These are phyloP conservation scores for Orthosia gothica DNA, from an alignment of 2,888 invertebrate genomes.

Conservation along the genomic window DNA sequence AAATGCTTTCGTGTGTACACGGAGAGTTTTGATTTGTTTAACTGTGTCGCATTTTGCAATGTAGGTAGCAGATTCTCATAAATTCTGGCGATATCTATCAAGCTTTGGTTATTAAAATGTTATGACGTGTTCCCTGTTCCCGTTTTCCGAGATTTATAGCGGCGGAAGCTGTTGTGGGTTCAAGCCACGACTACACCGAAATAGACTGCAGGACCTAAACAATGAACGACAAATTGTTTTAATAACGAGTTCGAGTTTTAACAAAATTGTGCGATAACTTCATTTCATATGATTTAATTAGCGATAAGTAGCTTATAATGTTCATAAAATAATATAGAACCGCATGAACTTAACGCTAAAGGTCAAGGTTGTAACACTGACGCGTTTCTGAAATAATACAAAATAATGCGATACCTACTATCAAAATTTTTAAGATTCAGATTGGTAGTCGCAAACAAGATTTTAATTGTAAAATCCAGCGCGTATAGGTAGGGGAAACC, in stretches of 20 bases:
- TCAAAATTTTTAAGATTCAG: slow-evolving; percentile 42
- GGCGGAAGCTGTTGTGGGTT: slow-evolving; percentile 62
- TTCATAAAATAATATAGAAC: slow-evolving; percentile 52
- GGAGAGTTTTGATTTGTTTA: slow-evolving; percentile 24
- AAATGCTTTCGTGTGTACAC: slow-evolving; percentile 8
- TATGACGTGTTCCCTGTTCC: slow-evolving; percentile 65
- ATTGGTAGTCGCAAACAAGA: slow-evolving; percentile 42
- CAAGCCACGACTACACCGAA: slow-evolving; percentile 51
- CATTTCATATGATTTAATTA: slow-evolving; percentile 65
- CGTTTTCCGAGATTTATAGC: slow-evolving; percentile 67
- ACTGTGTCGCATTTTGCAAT: slow-evolving; percentile 19
- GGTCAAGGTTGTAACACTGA: slow-evolving; percentile 61
- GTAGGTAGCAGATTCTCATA: slow-evolving; percentile 41
- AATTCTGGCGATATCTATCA: slow-evolving; percentile 51
- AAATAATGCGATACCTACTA: slow-evolving; percentile 41
- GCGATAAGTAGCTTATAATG: slow-evolving; percentile 61
- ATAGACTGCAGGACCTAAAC: slow-evolving; percentile 57
- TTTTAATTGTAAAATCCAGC: slow-evolving; percentile 63
- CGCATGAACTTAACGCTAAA: slow-evolving; percentile 50
- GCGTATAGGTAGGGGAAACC: slow-evolving; percentile 46
- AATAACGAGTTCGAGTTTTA: slow-evolving; percentile 19
- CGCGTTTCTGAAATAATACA: slow-evolving; percentile 52
- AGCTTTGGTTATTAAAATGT: slow-evolving; percentile 61
- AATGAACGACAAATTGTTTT: slow-evolving; percentile 46
- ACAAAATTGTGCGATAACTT: slow-evolving; percentile 42